Conservation (phyloP, 2,888 invertebrate genomes). For the Escarpia spicata region DNA sequence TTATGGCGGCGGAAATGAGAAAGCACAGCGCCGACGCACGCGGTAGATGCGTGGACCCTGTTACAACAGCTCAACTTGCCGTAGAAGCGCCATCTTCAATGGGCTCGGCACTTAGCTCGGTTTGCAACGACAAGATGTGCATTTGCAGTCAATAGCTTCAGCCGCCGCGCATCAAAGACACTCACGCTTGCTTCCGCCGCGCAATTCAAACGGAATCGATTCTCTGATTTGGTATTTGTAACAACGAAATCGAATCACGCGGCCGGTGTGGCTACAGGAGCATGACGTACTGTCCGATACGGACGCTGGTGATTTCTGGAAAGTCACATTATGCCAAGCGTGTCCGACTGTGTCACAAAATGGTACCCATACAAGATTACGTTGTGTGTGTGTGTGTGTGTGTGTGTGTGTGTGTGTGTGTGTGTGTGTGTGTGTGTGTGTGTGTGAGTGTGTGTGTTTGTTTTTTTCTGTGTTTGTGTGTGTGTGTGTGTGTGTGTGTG, state of each 20-base stretch:
- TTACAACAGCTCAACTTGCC: not conserved
- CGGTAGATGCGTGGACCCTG: not conserved
- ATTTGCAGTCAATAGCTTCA: not conserved
- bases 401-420: too few species aligned
- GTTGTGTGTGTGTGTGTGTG: too few species aligned
- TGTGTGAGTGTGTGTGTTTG: too few species aligned
- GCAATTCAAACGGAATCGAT: slow-evolving; percentile 13
- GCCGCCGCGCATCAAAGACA: not conserved
- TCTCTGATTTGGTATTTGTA: not conserved
- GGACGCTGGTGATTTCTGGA: not conserved
- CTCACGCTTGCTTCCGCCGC: not conserved
- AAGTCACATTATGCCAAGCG: not conserved
- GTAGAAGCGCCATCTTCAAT: not conserved
- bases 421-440: too few species aligned
- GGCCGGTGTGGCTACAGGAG: not conserved
- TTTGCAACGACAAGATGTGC: slow-evolving; percentile 11
- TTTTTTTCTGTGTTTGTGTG: too few species aligned
- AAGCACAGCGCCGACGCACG: not conserved
- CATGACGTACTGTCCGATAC: not conserved
- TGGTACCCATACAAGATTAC: not conserved
- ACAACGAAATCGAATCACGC: slow-evolving; percentile 12
- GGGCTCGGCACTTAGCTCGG: not conserved
- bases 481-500: too few species aligned
- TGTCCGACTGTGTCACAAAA: not conserved
- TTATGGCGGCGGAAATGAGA: slow-evolving; percentile 6